phyloP scores from a whole-genome alignment of 35 echinoderm and acorn worm genomes.

The Apostichopus japonicus region DNA sequence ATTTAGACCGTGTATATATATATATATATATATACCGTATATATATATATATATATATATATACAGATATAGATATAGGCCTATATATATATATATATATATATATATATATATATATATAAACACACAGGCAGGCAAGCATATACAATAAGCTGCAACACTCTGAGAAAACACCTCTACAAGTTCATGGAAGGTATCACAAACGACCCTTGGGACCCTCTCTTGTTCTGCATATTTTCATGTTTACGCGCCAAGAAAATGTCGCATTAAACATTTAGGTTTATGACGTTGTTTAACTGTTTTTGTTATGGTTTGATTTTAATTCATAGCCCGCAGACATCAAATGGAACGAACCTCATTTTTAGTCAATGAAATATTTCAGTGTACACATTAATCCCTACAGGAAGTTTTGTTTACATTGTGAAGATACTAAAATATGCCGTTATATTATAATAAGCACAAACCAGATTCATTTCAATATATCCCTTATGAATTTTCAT shows the following conservation, averaged over 20 bases:
- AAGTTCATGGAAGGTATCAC: too few relatives aligned
- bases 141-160: too few relatives aligned
- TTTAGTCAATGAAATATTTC: constrained; percentile 10
- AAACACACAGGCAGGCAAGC: too few relatives aligned
- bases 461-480: background rate
- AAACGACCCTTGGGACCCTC: too few relatives aligned
- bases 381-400: constrained; percentile 1
- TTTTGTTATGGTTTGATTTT: background rate
- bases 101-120: too few relatives aligned
- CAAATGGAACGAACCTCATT: background rate
- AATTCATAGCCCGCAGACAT: background rate
- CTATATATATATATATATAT: too few relatives aligned
- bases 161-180: too few relatives aligned
- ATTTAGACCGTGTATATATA: too few relatives aligned
- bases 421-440: constrained; percentile 10
- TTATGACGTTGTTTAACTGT: background rate
- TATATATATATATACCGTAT: too few relatives aligned
- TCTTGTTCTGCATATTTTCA: background rate
- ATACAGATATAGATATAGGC: too few relatives aligned
- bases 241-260: background rate
- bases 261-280: background rate
- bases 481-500: background rate
- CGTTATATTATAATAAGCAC: background rate
- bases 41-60: too few relatives aligned
- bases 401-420: constrained; percentile 6